Evolutionary conservation across 2,888 invertebrate species (phyloP).

Genomic region (Scaptodrosophila latifasciaeformis): DNA sequence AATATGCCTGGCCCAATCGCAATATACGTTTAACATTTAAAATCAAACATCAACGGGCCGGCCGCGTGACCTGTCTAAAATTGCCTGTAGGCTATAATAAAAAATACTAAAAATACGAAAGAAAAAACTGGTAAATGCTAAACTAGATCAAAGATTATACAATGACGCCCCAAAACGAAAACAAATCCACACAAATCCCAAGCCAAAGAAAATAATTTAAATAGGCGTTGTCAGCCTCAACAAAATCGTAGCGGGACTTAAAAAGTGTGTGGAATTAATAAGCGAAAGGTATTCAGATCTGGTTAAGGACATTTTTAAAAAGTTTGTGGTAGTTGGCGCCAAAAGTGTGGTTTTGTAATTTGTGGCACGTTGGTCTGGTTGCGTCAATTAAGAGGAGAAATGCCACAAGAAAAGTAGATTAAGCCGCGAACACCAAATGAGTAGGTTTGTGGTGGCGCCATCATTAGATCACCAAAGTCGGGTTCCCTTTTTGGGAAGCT

Average conservation of each 20-base stretch:
- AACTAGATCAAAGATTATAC: conserved; percentile 38
- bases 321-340: too few relatives aligned
- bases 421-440: conserved; percentile 14
- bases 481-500: conserved; percentile 12
- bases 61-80: not conserved
- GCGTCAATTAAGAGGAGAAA: conserved; percentile 15
- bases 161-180: conserved; percentile 28
- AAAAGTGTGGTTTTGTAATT: conserved; percentile 15
- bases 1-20: too few relatives aligned
- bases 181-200: conserved; percentile 4
- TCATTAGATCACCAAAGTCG: conserved; percentile 54
- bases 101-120: too few relatives aligned
- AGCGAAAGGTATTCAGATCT: conserved; percentile 3
- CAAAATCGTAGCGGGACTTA: conserved; percentile 14
- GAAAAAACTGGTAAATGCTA: conserved; percentile 29
- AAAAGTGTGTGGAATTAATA: conserved; percentile 25
- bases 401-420: conserved; percentile 42
- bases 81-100: conserved; percentile 2
- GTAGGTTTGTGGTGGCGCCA: conserved; percentile 26
- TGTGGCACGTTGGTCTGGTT: conserved; percentile 11
- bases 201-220: conserved; percentile 3
- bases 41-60: not conserved
- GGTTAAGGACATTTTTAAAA: conserved; percentile 5
- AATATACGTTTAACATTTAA: not conserved
- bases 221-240: conserved; percentile 17